Evolutionary conservation across 2,113 vertebrate species (phyloP).

Genomic region (Neolamprologus modestus): DNA sequence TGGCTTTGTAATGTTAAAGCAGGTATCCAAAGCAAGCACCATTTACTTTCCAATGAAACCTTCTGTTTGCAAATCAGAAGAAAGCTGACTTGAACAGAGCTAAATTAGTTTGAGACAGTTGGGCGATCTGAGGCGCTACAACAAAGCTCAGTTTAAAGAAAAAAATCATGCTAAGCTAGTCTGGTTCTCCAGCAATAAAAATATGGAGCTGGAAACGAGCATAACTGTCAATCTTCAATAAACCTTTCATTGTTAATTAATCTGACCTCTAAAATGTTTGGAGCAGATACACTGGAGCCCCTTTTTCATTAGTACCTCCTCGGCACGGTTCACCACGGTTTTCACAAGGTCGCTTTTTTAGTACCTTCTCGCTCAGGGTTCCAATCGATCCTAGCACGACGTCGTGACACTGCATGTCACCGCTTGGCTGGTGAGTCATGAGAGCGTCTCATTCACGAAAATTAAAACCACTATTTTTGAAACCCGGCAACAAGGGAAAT

Average conservation of each 20-base stretch:
- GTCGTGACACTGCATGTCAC: not conserved
- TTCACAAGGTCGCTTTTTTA: not conserved
- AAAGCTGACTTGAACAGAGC: not conserved
- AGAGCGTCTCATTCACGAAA: not conserved
- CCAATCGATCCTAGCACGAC: not conserved
- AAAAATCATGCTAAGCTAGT: not conserved
- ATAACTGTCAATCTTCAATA: not conserved
- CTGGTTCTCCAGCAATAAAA: not conserved
- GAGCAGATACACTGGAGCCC: not conserved
- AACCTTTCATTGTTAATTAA: not conserved
- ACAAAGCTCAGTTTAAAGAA: not conserved
- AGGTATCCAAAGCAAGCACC: not conserved
- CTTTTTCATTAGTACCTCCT: not conserved
- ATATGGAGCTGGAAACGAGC: not conserved
- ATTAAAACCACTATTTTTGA: not conserved
- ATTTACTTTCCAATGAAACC: not conserved
- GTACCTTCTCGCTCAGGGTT: not conserved
- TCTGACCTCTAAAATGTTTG: not conserved
- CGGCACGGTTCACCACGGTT: rapidly evolving
- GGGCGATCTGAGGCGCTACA: not conserved
- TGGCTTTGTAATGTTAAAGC: not conserved
- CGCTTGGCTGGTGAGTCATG: not conserved
- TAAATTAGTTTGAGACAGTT: not conserved
- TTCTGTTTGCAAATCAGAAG: not conserved
- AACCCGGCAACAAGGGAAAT: not conserved